These are phyloP conservation scores for Drosophila robusta DNA, from an alignment of 2,888 invertebrate species.

Conservation along the genomic window DNA sequence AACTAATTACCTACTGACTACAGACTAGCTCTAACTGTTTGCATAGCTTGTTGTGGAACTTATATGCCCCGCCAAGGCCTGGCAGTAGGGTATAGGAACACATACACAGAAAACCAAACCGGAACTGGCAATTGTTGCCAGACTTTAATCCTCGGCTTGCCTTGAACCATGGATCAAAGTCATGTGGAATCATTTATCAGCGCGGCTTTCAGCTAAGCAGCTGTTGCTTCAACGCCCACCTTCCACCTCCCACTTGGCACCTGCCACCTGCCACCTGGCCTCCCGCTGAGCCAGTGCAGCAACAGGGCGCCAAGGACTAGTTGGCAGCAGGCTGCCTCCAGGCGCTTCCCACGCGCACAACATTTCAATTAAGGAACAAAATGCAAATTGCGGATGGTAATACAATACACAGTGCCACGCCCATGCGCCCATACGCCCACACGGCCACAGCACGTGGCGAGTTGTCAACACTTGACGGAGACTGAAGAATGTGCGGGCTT, in stretches of 20 bases:
- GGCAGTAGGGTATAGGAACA: conserved; percentile 21
- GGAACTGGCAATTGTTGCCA: conserved; percentile 36
- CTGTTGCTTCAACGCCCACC: conserved; percentile 16
- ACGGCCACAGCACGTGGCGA: conserved; percentile 49
- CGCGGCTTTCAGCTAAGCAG: conserved; percentile 13
- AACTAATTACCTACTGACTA: no score
- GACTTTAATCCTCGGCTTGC: conserved; percentile 29
- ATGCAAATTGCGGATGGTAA: conserved; percentile 78
- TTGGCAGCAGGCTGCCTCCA: neutral
- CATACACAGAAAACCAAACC: conserved; percentile 11
- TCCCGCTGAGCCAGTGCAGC: conserved; percentile 10
- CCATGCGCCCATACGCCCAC: conserved; percentile 28
- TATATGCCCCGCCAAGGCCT: neutral
- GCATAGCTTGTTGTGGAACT: neutral
- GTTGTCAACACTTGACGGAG: conserved; percentile 78
- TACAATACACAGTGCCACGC: conserved; percentile 64
- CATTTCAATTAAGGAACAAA: conserved; percentile 59
- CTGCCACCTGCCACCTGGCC: no score
- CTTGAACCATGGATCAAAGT: conserved; percentile 29
- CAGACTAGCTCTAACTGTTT: no score
- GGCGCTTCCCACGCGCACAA: conserved; percentile 25
- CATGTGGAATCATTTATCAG: conserved; percentile 53
- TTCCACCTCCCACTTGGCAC: no score
- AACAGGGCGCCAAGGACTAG: neutral
- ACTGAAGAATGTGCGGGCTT: conserved; percentile 34